Evolutionary conservation across 2,888 invertebrate species (phyloP).

Genomic region (Latrodectus hesperus): DNA sequence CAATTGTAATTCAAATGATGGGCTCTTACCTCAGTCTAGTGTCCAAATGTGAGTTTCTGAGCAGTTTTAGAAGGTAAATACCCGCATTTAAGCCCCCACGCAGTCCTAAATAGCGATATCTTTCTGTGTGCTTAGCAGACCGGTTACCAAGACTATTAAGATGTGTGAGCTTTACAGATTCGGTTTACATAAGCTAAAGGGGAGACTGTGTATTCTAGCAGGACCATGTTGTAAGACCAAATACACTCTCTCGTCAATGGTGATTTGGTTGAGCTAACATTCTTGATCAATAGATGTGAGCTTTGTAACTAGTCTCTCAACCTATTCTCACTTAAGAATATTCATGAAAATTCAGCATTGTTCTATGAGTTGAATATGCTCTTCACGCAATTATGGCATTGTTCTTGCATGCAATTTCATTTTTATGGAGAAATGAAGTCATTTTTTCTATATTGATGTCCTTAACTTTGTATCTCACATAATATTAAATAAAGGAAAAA

Average conservation of each 20-base stretch:
- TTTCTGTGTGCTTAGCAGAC: conserved; percentile 36
- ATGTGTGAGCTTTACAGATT: conserved; percentile 50
- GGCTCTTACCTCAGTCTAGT: no score
- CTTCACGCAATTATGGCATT: no score
- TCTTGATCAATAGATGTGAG: not conserved
- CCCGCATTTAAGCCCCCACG: conserved; percentile 24
- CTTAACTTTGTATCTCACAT: no score
- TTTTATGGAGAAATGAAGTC: no score
- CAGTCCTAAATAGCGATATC: conserved; percentile 27
- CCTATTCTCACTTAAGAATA: not conserved
- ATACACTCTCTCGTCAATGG: conserved; percentile 27
- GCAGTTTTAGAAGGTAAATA: conserved; percentile 33
- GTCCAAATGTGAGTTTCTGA: not conserved
- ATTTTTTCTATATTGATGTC: no score
- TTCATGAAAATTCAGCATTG: not conserved
- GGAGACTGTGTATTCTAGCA: conserved; percentile 28
- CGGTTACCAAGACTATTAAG: conserved; percentile 53
- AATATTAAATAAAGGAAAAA: no score
- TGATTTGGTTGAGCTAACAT: not conserved
- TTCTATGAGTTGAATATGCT: not conserved
- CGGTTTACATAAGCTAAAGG: conserved; percentile 54
- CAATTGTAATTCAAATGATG: no score
- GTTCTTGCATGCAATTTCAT: no score
- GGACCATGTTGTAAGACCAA: conserved; percentile 49
- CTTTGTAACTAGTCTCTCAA: not conserved